Percentiles rank a stretch among this genome's conserved stretches.
Evolutionary conservation across 2,888 invertebrate genomes (phyloP).

Genomic region (Drepana falcataria): DNA sequence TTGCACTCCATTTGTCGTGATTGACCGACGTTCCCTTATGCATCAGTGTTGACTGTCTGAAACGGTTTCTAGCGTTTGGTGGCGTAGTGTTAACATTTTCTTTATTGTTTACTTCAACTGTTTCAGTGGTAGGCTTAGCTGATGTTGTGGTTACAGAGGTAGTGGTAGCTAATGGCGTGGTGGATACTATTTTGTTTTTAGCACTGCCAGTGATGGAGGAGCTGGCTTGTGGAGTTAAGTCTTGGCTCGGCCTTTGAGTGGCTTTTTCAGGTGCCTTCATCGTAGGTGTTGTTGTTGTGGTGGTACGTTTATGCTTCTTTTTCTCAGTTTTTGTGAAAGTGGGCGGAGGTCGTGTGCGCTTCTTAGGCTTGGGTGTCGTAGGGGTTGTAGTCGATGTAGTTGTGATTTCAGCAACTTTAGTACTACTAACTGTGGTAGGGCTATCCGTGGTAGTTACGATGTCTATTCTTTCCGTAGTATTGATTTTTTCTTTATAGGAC

Average conservation of each 20-base stretch:
- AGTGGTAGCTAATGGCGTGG: constrained; percentile 18
- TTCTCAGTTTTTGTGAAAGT: constrained; percentile 54
- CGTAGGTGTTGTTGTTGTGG: constrained; percentile 45
- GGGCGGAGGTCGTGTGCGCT: constrained; percentile 63
- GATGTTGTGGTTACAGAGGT: constrained; percentile 24
- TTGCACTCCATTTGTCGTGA: constrained; percentile 60
- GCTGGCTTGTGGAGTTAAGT: constrained; percentile 57
- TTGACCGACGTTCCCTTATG: constrained; percentile 69
- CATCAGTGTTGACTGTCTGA: constrained; percentile 62
- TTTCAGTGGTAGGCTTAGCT: constrained; percentile 28
- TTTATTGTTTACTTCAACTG: constrained; percentile 11
- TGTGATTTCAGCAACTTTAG: constrained; percentile 12
- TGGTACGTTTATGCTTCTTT: constrained; percentile 61
- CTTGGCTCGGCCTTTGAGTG: constrained; percentile 42
- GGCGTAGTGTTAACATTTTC: constrained; percentile 26
- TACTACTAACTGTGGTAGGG: constrained; percentile 14
- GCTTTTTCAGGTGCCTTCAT: constrained; percentile 31
- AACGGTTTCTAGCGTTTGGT: constrained; percentile 55
- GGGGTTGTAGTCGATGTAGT: constrained; percentile 29
- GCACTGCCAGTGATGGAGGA: constrained; percentile 42
- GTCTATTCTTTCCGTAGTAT: constrained; percentile 28
- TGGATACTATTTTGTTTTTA: constrained; percentile 22
- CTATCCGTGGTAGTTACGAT: constrained; percentile 24
- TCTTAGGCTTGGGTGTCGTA: constrained; percentile 42
- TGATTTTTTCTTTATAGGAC: constrained; percentile 33